Evolutionary conservation across 2,888 invertebrate genomes (phyloP), one percentile per base, ranked within the genome.

Genomic region (Bhutanitis thaidina): DNA sequence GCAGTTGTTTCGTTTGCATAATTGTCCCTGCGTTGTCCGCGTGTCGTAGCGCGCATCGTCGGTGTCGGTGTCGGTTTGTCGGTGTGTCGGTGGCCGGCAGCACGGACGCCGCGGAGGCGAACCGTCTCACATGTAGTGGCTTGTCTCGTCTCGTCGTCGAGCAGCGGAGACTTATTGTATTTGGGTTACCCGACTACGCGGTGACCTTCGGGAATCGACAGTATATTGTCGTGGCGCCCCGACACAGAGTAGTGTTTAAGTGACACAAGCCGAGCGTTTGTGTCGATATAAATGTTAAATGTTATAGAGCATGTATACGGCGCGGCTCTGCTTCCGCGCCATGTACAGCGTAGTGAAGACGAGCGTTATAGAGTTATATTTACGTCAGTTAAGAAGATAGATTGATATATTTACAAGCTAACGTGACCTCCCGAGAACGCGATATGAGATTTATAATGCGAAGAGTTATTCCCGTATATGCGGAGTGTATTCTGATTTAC

Each of bases 241-340:
- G 27, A 5, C 7, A 1, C 32, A n/a, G 12, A 12, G n/a, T 32
- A n/a, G 9, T 12, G 12, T 34, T 12, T 27, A 13, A 12, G 7
- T 3, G 7, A 12, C 7, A 34, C 34, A 12, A 12, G 12, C 12
- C 34, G 34, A 12, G 2, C 20, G 20, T 20, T 34, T 54, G 60
- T 62, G 56, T 65, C 60, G 60, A 62, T 63, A 56, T 67, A 57
- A 63, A 65, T 64, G 61, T 65, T 65, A 60, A 60, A 65, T 61
- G 61, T 59, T 59, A 60, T 59, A 41, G 14, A 34, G 34, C n/a
- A 12, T 34, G 12, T 34, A 12, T 12, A 30, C 12, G 34, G 12
- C 30, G n/a, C n/a, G 30, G 30, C n/a, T 30, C 30, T 10, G 9
- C 30, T 30, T 30, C 20, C 9, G 30, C 34, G n/a, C 3, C 30